Evolutionary conservation across 2,888 invertebrate genomes (phyloP).

Genomic region (Atethmia centrago): DNA sequence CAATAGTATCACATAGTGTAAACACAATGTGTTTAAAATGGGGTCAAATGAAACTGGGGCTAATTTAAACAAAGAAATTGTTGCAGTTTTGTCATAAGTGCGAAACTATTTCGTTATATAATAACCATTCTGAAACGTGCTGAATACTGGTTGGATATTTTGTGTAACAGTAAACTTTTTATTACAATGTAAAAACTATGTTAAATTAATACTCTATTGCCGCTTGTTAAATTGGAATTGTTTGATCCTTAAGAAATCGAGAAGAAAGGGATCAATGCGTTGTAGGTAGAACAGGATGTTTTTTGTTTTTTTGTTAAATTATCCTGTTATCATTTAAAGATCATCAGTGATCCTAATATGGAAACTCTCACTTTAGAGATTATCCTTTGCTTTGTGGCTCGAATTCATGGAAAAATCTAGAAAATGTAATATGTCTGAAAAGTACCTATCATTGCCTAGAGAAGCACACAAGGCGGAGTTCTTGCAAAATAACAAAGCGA

Average conservation of each 20-base stretch:
- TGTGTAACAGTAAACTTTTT: background rate
- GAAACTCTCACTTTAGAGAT: background rate
- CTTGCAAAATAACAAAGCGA: background rate
- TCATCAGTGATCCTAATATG: background rate
- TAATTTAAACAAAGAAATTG: conserved; percentile 49
- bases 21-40: conserved; percentile 38
- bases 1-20: conserved; percentile 31
- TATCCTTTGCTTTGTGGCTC: background rate
- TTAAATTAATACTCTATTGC: conserved; percentile 11
- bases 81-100: conserved; percentile 42
- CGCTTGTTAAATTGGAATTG: background rate
- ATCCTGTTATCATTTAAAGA: background rate
- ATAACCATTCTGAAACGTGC: conserved; percentile 34
- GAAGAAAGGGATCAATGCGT: background rate
- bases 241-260: background rate
- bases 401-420: background rate
- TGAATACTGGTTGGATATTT: conserved; percentile 26
- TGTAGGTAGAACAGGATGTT: too few relatives aligned
- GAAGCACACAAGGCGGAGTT: background rate
- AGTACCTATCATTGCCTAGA: too few relatives aligned
- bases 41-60: conserved; percentile 49
- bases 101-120: conserved; percentile 55
- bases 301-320: background rate
- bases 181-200: background rate
- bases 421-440: too few relatives aligned